A percentile compares a stretch with the other conserved stretches of the same genome.
Conservation (phyloP, 2,797 vertebrate genomes). For the Lophotriccus pileatus region DNA sequence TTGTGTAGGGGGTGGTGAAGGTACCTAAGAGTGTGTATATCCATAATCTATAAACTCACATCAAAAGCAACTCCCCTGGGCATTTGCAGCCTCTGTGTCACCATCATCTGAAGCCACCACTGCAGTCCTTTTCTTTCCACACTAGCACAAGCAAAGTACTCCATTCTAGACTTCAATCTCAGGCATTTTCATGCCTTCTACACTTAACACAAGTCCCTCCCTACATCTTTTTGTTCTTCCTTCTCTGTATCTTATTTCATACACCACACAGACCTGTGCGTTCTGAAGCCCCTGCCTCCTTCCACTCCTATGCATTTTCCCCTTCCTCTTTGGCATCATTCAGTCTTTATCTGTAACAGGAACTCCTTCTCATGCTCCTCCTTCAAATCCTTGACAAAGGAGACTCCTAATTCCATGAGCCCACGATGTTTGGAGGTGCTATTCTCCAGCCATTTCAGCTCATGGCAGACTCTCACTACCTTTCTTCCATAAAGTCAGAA, state of each 20-base stretch:
- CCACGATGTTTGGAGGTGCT: neutral
- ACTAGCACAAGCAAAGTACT: neutral
- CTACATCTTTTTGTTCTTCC: neutral
- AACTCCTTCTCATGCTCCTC: neutral
- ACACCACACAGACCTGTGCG: neutral
- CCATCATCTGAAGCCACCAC: neutral
- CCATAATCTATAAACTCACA: neutral
- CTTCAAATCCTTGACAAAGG: neutral
- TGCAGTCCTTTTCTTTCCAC: neutral
- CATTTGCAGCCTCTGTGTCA: neutral
- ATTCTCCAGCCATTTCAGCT: neutral
- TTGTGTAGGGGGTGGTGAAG: neutral
- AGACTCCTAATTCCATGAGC: neutral
- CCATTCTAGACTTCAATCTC: neutral
- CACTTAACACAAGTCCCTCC: neutral
- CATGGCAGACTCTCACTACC: neutral
- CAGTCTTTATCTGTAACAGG: neutral
- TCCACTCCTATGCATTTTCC: neutral
- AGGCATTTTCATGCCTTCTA: neutral
- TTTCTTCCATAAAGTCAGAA: neutral
- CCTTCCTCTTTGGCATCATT: neutral
- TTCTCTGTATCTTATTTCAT: neutral
- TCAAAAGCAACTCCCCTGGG: neutral
- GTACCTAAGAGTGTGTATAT: neutral
- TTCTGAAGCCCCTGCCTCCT: neutral